Conservation (phyloP, 2,113 vertebrate species). For the Typhlomys cinereus region DNA sequence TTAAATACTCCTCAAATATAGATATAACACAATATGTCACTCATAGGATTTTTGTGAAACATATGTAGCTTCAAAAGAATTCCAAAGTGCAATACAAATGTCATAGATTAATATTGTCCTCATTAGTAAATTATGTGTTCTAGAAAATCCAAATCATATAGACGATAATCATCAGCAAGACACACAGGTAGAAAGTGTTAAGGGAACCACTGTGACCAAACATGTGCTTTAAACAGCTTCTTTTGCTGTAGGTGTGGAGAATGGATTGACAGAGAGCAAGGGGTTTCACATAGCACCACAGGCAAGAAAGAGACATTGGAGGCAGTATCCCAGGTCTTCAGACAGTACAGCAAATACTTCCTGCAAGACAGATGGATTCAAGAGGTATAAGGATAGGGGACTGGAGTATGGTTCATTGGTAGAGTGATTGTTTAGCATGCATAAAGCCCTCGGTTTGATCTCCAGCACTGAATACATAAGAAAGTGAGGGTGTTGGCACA, state of each 20-base stretch:
- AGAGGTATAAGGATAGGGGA: background rate
- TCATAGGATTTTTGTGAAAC: background rate
- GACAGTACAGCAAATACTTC: background rate
- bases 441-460: background rate
- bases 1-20: background rate
- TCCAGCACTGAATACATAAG: background rate
- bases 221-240: constrained; percentile 26
- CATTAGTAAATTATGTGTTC: background rate
- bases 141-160: constrained; percentile 20
- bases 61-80: constrained; percentile 6
- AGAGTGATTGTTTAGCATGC: background rate
- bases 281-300: background rate
- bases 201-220: background rate
- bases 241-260: background rate
- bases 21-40: constrained; percentile 13
- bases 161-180: background rate
- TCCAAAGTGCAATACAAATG: background rate
- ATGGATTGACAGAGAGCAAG: background rate
- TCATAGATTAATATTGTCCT: background rate
- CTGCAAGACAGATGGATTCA: background rate
- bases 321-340: background rate
- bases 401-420: background rate
- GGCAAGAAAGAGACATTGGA: background rate
- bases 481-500: background rate
- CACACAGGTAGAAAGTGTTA: background rate